Evolutionary conservation across 2,797 vertebrate species (phyloP).

Genomic region (Gymnocypris eckloni): DNA sequence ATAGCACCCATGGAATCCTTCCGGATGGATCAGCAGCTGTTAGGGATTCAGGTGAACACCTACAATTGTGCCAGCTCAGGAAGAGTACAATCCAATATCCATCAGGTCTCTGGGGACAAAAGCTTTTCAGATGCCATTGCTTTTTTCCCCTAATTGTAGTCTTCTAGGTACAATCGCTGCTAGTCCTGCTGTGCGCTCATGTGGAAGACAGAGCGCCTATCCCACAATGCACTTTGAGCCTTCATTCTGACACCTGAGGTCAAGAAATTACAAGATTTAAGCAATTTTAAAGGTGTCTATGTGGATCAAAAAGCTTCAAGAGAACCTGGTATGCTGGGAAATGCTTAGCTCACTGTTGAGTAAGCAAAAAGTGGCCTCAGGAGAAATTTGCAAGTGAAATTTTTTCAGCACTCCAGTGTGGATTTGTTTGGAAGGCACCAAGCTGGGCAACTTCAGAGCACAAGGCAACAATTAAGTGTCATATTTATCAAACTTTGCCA

Average conservation of each 20-base stretch:
- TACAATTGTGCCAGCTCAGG: background rate
- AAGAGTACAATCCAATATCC: conserved; percentile 35
- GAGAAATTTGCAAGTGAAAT: conserved; percentile 51
- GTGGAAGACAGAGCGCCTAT: background rate
- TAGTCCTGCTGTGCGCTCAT: background rate
- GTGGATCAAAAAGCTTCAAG: background rate
- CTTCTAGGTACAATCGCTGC: background rate
- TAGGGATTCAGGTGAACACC: conserved; percentile 31
- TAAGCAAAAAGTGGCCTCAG: conserved; percentile 18
- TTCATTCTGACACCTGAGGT: conserved; percentile 13
- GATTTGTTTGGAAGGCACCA: conserved; percentile 42
- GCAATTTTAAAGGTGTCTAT: background rate
- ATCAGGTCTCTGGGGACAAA: conserved; percentile 23
- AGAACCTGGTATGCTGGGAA: background rate
- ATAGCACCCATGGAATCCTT: conserved; percentile 15
- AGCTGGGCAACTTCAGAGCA: background rate
- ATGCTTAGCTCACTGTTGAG: conserved; percentile 16
- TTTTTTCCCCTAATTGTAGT: conserved; percentile 18
- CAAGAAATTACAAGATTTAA: background rate
- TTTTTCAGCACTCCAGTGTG: conserved; percentile 6
- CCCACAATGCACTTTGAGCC: conserved; percentile 10
- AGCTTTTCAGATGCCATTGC: conserved; percentile 18
- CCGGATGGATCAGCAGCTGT: conserved; percentile 20
- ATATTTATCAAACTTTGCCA: background rate
- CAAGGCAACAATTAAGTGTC: conserved; percentile 9